These are phyloP conservation scores for Amphiduros pacificus DNA, from an alignment of 2,888 invertebrate genomes.

Conservation along the genomic window DNA sequence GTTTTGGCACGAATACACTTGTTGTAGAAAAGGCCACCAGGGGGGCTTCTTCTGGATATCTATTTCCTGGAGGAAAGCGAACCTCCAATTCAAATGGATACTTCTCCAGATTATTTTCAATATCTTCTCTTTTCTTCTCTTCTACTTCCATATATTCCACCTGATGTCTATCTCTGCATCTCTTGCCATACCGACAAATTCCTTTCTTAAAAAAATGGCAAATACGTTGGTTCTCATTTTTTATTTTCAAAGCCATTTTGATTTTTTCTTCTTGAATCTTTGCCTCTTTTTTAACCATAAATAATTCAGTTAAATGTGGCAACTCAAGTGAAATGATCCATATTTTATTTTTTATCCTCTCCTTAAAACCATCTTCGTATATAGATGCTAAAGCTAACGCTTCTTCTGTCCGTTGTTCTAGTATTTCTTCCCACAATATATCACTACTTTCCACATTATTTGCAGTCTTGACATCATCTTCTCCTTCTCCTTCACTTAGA, in stretches of 20 bases:
- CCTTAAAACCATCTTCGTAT: constrained; percentile 43
- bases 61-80: constrained; percentile 43
- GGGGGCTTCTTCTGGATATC: constrained; percentile 46
- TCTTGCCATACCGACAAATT: constrained; percentile 42
- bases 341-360: constrained; percentile 41
- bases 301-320: constrained; percentile 14
- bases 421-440: constrained; percentile 30
- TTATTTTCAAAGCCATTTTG: background rate
- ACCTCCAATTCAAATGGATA: constrained; percentile 42
- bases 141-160: background rate
- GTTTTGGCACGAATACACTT: constrained; percentile 35
- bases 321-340: constrained; percentile 45
- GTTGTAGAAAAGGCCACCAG: constrained; percentile 44
- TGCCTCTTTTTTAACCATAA: too few relatives aligned
- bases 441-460: constrained; percentile 3
- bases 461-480: background rate
- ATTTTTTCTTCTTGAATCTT: too few relatives aligned
- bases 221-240: constrained; percentile 26
- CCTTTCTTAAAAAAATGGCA: constrained; percentile 45
- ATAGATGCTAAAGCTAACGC: constrained; percentile 48
- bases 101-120: background rate
- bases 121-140: background rate
- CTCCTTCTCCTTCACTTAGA: background rate
- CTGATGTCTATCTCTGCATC: constrained; percentile 14
- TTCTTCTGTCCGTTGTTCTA: constrained; percentile 46